These are phyloP conservation scores for Zaprionus bogoriensis DNA, from an alignment of 2,888 invertebrate species.

Conservation along the genomic window DNA sequence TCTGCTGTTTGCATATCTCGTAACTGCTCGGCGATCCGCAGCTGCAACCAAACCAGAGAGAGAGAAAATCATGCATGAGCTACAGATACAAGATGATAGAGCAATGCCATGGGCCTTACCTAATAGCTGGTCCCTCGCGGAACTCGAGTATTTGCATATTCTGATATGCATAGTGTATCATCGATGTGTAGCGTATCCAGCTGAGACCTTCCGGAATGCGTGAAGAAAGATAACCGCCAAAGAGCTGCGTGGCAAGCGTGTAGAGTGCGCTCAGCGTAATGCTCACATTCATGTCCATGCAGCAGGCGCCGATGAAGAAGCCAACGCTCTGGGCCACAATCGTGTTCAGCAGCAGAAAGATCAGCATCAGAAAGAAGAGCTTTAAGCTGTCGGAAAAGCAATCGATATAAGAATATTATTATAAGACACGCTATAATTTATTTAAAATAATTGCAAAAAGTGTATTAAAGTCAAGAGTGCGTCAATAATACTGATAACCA, in stretches of 20 bases:
- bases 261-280: slow-evolving; percentile 90
- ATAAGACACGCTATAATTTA: no score
- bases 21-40: slow-evolving; percentile 88
- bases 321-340: slow-evolving; percentile 91
- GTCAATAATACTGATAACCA: no score
- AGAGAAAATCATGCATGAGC: no score
- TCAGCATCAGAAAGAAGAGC: slow-evolving; percentile 88
- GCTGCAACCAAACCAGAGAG: slow-evolving; percentile 82
- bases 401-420: no score
- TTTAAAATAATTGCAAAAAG: no score
- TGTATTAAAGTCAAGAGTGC: no score
- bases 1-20: slow-evolving; percentile 85
- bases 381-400: slow-evolving; percentile 82
- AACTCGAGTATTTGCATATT: slow-evolving; percentile 92
- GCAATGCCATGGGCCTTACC: no score
- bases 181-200: slow-evolving; percentile 89
- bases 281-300: slow-evolving; percentile 90
- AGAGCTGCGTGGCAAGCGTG: slow-evolving; percentile 89
- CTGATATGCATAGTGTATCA: slow-evolving; percentile 91
- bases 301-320: slow-evolving; percentile 90
- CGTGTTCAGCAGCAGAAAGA: slow-evolving; percentile 88
- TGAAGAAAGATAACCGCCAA: slow-evolving; percentile 89
- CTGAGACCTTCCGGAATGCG: slow-evolving; percentile 89
- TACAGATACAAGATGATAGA: neutral
- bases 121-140: slow-evolving; percentile 87